Base-by-base conservation (phyloP, 2,888 invertebrate species). In the Drosophila peninsularis region DNA sequence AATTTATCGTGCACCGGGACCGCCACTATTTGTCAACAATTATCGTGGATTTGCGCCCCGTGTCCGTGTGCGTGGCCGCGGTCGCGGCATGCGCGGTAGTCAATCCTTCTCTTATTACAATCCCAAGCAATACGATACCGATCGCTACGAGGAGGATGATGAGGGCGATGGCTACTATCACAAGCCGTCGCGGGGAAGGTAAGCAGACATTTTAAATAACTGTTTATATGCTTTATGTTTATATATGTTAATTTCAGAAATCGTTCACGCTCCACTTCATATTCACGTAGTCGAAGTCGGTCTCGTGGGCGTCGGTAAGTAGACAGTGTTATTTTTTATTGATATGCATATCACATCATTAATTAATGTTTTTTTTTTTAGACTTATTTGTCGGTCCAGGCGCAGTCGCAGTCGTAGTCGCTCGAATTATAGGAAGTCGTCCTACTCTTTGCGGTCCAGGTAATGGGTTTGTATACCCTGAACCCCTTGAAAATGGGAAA, bases 61-160 rank as follows among this genome's bases (percentile, higher is more conserved):
- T 11, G 89, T 75, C 0, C 93, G 94, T 11, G 92, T 93, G 4
- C 91, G 94, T 1, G 93, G 93, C 0, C 90, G 94, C 55, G 93
- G 90, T 3, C 82, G 88, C 0, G 88, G 88, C 14, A 85, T 86
- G 3, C 76, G 84, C 2, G 80, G 85, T 24, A 62, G 61, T 60
- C 87, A 82, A n/a, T 75, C 86, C 84, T 4, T 85, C 89, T 19
- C 32, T 11, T 90, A 91, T 54, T 91, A 90, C 49, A 89, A 88
- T 71, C 81, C 88, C 74, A 94, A 94, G 78, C 95, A 95, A 54
- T 94, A 94, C 44, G 94, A 94, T 55, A 92, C 93, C 24, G 94
- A 93, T 62, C 93, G 82, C 14, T 89, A 86, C 21, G 85, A 95
- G 69, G 95, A 95, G 75, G 94, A 94, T 49, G 94, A 93, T 32